Evolutionary conservation across 1,140 invertebrate genomes (phyloP), one percentile per base, ranked within the genome.

Genomic region (Cydia amplana): DNA sequence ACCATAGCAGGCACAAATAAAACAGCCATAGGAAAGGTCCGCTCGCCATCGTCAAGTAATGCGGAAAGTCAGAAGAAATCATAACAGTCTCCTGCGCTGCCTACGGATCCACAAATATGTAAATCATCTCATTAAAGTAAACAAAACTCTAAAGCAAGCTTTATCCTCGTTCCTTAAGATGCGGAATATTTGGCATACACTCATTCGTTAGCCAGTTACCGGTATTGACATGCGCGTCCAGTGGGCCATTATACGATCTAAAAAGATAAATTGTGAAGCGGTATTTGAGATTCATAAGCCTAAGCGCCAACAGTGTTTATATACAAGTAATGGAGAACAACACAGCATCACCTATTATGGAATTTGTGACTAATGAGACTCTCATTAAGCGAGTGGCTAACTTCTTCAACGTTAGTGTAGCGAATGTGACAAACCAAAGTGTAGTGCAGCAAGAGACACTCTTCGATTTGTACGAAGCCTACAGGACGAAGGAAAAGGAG

Each of bases 71-170:
- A 70, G 36, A 36, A 40, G 65, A 36, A 70, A 36, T 18, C 65
- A 40, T 12, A 70, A 40, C 65, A 70, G 23, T 18, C 32, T 18
- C 28, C n/a, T 40, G 0, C n/a, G 72, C 72, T 49, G 46, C 40
- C 67, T 43, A 46, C 75, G 78, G 84, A 87, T 83, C 85, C 79
- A 85, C 77, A 87, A 87, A 83, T 86, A 86, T 84, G 81, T 80
- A 84, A 87, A 88, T 83, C 72, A 75, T 72, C 77, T 85, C 82
- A 88, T 87, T 84, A 87, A 64, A 82, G 77, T 80, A 86, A 84
- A 86, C 79, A 85, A 84, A 85, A 84, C 80, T 79, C 65, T 75
- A 75, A 74, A 73, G 74, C 80, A 77, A 75, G 74, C 75, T 77
- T 83, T 83, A 84, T 82, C 80, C 80, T 83, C 82, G 28, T 70